Conservation (phyloP, 2,888 invertebrate species). For the Tortrix viridana region DNA sequence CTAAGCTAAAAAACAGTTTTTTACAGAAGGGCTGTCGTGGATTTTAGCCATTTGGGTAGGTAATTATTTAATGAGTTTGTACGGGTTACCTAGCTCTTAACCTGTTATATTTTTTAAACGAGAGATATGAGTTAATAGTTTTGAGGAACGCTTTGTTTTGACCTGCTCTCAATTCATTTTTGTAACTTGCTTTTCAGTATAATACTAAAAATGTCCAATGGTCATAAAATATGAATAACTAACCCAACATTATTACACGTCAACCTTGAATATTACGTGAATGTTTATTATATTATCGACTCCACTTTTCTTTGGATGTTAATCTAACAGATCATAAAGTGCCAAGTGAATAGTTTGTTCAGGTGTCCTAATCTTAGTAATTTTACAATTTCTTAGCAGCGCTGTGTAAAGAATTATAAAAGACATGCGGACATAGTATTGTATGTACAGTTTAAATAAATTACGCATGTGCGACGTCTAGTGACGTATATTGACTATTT, state of each 20-base stretch:
- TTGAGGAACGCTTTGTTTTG: too few relatives aligned
- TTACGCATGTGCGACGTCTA: conserved; percentile 3
- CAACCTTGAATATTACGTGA: conserved; percentile 5
- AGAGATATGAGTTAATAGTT: too few relatives aligned
- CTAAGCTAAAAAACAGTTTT: too few relatives aligned
- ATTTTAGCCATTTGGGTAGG: too few relatives aligned
- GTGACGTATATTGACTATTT: not conserved
- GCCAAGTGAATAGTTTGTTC: not conserved
- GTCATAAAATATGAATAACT: not conserved
- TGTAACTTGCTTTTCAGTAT: too few relatives aligned
- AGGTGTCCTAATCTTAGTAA: conserved; percentile 17
- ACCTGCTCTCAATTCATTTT: too few relatives aligned
- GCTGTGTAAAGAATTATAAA: conserved; percentile 6
- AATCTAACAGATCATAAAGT: conserved; percentile 23
- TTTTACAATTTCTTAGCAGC: conserved; percentile 21
- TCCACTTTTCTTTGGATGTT: not conserved
- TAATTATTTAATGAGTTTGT: too few relatives aligned
- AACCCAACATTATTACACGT: not conserved
- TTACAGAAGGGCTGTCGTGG: too few relatives aligned
- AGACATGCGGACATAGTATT: conserved; percentile 1
- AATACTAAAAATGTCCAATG: too few relatives aligned
- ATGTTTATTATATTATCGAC: not conserved
- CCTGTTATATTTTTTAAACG: too few relatives aligned
- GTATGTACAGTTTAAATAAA: conserved; percentile 10
- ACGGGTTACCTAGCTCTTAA: too few relatives aligned